Evolutionary conservation across 2,888 invertebrate genomes (phyloP).

Genomic region (Sinhomidia bicolor): DNA sequence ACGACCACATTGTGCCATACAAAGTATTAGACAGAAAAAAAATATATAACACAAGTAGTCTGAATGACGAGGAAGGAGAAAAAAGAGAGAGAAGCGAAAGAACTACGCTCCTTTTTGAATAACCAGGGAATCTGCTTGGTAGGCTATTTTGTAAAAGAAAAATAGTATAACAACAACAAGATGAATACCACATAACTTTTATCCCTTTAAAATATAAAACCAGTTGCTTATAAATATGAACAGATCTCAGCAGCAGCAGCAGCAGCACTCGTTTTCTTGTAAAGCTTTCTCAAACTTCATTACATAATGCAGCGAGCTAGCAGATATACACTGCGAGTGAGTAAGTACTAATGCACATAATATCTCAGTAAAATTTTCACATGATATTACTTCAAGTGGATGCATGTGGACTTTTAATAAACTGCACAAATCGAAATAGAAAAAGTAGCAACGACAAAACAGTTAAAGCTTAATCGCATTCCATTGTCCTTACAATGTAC

Average conservation of each 20-base stretch:
- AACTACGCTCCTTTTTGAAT: neutral
- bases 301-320: neutral
- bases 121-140: constrained; percentile 1
- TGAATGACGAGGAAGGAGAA: neutral
- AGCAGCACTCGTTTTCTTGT: neutral
- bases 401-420: constrained; percentile 20
- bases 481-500: no score
- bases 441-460: no score
- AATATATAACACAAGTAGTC: no score
- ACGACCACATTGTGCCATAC: neutral
- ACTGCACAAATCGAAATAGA: no score
- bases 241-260: neutral
- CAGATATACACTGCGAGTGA: neutral
- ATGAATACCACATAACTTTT: constrained; percentile 28
- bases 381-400: neutral
- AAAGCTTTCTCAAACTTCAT: neutral
- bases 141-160: constrained; percentile 26
- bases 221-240: neutral
- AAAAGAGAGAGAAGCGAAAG: neutral
- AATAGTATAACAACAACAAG: constrained; percentile 23
- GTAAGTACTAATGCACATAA: no score
- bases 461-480: no score
- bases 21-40: no score
- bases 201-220: constrained; percentile 11
- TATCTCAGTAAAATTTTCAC: no score